phyloP scores from a whole-genome alignment of 2,888 invertebrate species.

The Volucella zonaria region DNA sequence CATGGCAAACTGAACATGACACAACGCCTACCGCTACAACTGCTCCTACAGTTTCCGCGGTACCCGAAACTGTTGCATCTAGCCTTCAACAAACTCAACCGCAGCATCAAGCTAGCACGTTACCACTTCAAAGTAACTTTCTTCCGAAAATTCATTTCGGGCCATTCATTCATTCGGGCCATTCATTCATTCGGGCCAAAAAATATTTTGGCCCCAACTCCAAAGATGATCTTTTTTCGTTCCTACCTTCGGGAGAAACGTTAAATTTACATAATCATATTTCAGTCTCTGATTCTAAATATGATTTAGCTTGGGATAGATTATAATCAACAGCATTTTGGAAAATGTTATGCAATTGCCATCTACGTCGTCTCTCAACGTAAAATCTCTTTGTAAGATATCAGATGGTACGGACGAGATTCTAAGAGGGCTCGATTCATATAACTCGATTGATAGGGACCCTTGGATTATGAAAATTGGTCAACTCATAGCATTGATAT shows the following conservation, averaged over 20 bases:
- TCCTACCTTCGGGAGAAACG: not conserved
- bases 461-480: not conserved
- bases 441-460: too few species aligned
- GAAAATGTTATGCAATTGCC: constrained; percentile 23
- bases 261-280: not conserved
- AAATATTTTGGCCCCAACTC: not conserved
- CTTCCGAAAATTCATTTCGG: too few species aligned
- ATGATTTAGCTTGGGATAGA: constrained; percentile 1
- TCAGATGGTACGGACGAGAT: constrained; percentile 8
- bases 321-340: not conserved
- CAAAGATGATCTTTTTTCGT: not conserved
- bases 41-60: too few species aligned
- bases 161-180: not conserved
- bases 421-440: not conserved
- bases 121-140: too few species aligned
- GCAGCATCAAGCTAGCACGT: too few species aligned
- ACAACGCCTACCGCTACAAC: too few species aligned
- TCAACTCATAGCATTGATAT: too few species aligned
- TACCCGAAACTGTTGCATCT: too few species aligned
- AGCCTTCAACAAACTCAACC: too few species aligned
- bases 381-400: not conserved
- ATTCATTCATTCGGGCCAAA: too few species aligned
- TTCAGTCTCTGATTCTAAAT: constrained; percentile 9
- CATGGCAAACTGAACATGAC: too few species aligned
- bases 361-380: not conserved